Evolutionary conservation across 2,888 invertebrate species (phyloP).

Genomic region (Theodoxus fluviatilis): DNA sequence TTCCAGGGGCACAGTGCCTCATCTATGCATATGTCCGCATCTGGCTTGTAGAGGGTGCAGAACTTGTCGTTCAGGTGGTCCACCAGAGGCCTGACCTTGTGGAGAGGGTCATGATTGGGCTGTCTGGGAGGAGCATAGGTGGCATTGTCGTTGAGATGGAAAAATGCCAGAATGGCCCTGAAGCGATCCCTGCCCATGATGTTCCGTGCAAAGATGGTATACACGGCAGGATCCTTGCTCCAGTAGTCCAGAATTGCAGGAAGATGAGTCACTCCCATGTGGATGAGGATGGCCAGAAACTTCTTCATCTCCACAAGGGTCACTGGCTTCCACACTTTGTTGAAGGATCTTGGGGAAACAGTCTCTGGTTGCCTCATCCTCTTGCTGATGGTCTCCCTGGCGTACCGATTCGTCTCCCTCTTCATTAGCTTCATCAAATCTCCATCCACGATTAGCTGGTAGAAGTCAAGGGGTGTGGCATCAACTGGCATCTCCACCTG

Average conservation of each 20-base stretch:
- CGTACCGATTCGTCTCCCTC: slow-evolving; percentile 5
- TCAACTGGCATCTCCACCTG: neutral
- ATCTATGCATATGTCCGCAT: slow-evolving; percentile 10
- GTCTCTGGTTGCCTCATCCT: neutral
- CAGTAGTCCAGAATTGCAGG: slow-evolving; percentile 12
- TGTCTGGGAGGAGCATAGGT: too few species aligned
- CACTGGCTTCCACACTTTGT: neutral
- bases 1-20: slow-evolving; percentile 24
- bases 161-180: too few species aligned
- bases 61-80: neutral
- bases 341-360: neutral
- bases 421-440: neutral
- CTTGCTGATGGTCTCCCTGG: neutral
- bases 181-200: neutral
- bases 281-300: slow-evolving; percentile 1
- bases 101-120: slow-evolving; percentile 13
- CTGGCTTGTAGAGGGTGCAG: neutral
- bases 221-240: neutral
- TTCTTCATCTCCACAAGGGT: neutral
- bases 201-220: neutral
- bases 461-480: neutral
- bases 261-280: slow-evolving; percentile 16
- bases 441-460: neutral
- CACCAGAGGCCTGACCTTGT: neutral
- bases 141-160: too few species aligned